phyloP scores from a whole-genome alignment of 2,113 vertebrate genomes.

The Acrocephalus arundinaceus region DNA sequence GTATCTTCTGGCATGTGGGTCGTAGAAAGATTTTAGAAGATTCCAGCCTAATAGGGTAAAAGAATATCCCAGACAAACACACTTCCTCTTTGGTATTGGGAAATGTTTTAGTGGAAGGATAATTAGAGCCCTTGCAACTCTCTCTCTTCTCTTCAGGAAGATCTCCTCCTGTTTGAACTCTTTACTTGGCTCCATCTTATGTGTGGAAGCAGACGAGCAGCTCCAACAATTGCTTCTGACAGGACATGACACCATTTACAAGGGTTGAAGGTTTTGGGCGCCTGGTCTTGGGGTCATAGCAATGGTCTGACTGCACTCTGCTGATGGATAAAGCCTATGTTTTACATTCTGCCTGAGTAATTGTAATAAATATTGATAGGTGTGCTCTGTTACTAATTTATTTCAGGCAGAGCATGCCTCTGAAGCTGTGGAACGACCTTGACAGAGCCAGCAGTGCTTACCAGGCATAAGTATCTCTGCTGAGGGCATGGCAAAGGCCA shows the following conservation, averaged over 20 bases:
- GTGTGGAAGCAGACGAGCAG: background rate
- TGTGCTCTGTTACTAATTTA: constrained; percentile 51
- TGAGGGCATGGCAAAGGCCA: constrained; percentile 34
- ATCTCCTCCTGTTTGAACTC: background rate
- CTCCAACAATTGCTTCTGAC: background rate
- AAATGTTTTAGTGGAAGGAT: background rate
- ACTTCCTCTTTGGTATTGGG: background rate
- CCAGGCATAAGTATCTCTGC: constrained; percentile 48
- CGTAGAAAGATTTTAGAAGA: background rate
- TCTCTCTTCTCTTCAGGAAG: background rate
- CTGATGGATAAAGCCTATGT: background rate
- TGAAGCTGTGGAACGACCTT: constrained; percentile 12
- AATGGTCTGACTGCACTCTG: background rate
- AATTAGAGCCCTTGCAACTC: background rate
- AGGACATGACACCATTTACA: background rate
- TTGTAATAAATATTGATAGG: constrained; percentile 67
- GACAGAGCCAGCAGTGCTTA: constrained; percentile 46
- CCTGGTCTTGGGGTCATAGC: background rate
- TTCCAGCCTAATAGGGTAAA: constrained; percentile 5
- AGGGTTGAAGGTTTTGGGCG: background rate
- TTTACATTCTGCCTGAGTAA: constrained; percentile 52
- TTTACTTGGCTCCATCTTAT: background rate
- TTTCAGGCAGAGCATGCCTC: constrained; percentile 23
- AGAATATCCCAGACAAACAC: background rate
- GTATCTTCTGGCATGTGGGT: background rate